These are phyloP conservation scores for Anagrus nilaparvatae DNA, from an alignment of 1,140 invertebrate genomes.

Conservation along the genomic window DNA sequence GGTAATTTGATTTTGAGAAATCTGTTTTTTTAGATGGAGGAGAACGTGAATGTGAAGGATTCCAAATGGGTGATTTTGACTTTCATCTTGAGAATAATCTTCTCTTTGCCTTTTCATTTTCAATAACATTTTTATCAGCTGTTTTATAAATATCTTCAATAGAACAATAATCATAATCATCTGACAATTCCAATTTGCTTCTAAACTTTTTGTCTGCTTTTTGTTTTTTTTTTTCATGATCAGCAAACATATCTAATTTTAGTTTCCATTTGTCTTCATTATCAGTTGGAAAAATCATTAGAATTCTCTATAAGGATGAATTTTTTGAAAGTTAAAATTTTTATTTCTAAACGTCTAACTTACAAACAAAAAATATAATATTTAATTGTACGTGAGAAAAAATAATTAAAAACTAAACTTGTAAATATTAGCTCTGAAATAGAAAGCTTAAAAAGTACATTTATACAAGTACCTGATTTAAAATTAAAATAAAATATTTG, in stretches of 20 bases:
- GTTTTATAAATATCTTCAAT: slow-evolving; percentile 59
- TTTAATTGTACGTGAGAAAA: too few species aligned
- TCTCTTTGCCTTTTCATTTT: slow-evolving; percentile 40
- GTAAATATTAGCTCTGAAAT: too few species aligned
- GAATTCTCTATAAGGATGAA: too few species aligned
- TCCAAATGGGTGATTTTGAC: slow-evolving; percentile 21
- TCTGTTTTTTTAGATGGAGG: slow-evolving; percentile 27
- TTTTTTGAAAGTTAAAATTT: too few species aligned
- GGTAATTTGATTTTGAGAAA: slow-evolving; percentile 30
- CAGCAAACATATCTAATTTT: slow-evolving; percentile 38
- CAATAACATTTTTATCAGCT: slow-evolving; percentile 48
- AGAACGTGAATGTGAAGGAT: slow-evolving; percentile 35
- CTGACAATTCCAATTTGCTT: slow-evolving; percentile 38
- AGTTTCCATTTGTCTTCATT: slow-evolving; percentile 38
- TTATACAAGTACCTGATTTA: too few species aligned
- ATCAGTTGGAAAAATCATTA: too few species aligned
- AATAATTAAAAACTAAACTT: too few species aligned
- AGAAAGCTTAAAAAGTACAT: too few species aligned
- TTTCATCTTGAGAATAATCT: slow-evolving; percentile 23
- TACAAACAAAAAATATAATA: too few species aligned
- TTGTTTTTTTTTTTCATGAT: slow-evolving; percentile 34
- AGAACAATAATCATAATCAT: slow-evolving; percentile 57
- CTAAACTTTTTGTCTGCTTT: slow-evolving; percentile 28
- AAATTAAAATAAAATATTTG: too few species aligned
- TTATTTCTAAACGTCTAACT: too few species aligned